phyloP scores from a whole-genome alignment of 2,113 vertebrate genomes.

The Verasper variegatus region DNA sequence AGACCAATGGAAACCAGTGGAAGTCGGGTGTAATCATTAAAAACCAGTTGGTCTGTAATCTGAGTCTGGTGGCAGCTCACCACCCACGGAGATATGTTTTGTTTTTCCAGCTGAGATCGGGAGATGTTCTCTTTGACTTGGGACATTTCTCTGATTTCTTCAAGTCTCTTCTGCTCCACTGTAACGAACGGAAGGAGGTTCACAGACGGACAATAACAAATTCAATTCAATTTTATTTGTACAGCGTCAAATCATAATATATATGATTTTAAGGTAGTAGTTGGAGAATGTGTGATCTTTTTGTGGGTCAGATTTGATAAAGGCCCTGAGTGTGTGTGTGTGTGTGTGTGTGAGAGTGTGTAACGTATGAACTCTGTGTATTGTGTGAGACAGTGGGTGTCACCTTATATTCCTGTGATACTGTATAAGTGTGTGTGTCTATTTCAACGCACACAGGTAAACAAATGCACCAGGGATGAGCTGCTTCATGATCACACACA shows the following conservation, averaged over 20 bases:
- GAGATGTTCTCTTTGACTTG: not conserved
- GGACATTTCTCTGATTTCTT: no score
- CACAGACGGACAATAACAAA: no score
- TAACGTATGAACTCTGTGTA: not conserved
- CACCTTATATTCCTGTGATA: slow-evolving; percentile 38
- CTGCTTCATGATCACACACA: slow-evolving; percentile 15
- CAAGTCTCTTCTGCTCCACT: not conserved
- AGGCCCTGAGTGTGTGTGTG: not conserved
- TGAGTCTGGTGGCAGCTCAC: not conserved
- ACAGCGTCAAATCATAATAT: no score
- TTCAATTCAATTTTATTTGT: no score
- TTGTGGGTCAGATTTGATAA: not conserved
- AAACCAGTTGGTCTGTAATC: not conserved
- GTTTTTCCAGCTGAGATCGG: not conserved
- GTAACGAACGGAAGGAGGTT: no score
- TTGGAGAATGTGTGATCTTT: not conserved
- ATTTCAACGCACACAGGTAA: slow-evolving; percentile 10
- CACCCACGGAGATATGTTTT: not conserved
- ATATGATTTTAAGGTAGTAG: no score
- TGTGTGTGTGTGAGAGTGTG: slow-evolving; percentile 4
- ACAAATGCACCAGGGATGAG: slow-evolving; percentile 17
- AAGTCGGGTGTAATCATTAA: not conserved
- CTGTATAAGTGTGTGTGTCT: not conserved
- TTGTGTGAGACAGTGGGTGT: slow-evolving; percentile 7
- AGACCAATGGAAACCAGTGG: not conserved